A percentile compares a stretch with the other conserved stretches of the same genome.
These are phyloP conservation scores for Ceratitis capitata DNA, from an alignment of 1,140 invertebrate genomes.

Conservation along the genomic window DNA sequence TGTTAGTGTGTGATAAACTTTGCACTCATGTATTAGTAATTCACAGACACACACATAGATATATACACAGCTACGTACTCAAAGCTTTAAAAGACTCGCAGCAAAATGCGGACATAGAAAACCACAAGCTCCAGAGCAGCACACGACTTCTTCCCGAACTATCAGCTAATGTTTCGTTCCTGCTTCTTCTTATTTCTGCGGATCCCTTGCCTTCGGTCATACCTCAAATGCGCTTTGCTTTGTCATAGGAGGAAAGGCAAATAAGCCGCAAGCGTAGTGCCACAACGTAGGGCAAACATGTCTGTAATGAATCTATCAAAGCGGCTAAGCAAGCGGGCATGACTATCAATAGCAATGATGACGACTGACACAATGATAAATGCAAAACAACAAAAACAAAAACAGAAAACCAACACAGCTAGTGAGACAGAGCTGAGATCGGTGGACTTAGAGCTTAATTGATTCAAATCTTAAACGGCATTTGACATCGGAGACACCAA, in stretches of 20 bases:
- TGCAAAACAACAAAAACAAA: not conserved
- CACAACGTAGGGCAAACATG: conserved; percentile 1
- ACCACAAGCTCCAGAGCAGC: not conserved
- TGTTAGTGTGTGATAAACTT: too few species aligned
- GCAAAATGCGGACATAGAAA: not conserved
- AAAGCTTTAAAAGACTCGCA: too few species aligned
- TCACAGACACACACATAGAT: too few species aligned
- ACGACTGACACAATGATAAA: not conserved
- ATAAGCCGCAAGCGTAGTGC: not conserved
- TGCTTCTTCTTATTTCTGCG: not conserved
- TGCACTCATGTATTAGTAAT: too few species aligned
- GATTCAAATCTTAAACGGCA: too few species aligned
- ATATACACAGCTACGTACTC: too few species aligned
- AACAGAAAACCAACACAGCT: not conserved
- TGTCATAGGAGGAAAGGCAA: not conserved
- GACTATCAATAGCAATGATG: conserved; percentile 6
- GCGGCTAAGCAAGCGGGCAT: not conserved
- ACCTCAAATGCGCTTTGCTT: not conserved
- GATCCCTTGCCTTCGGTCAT: not conserved
- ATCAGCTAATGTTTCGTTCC: too few species aligned
- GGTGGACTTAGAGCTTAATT: too few species aligned
- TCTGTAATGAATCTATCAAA: conserved; percentile 32
- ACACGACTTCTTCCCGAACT: too few species aligned
- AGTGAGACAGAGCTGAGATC: too few species aligned
- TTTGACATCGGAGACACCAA: too few species aligned